Conservation (phyloP, 2,888 invertebrate genomes). For the Orchestes rusci region DNA sequence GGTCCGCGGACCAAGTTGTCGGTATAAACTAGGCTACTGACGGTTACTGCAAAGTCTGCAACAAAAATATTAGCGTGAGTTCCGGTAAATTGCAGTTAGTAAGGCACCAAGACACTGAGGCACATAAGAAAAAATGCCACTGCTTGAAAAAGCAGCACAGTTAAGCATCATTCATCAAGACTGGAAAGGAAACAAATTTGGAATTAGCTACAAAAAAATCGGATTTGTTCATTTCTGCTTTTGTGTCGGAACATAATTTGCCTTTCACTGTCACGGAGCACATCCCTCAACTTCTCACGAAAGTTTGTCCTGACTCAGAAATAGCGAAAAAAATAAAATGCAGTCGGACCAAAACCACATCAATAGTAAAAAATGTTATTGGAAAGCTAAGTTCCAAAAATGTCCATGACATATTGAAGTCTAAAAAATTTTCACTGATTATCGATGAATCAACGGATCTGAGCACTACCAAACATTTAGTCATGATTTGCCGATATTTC, state of each 20-base stretch:
- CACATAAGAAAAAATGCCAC: no score
- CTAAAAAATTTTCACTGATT: constrained; percentile 16
- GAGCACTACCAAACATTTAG: constrained; percentile 6
- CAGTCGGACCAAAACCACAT: constrained; percentile 20
- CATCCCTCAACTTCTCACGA: constrained; percentile 13
- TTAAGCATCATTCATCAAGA: no score
- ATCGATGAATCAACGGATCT: constrained; percentile 17
- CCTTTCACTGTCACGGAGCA: constrained; percentile 20
- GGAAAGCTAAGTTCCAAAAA: not conserved
- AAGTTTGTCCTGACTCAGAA: constrained; percentile 23
- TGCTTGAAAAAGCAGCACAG: no score
- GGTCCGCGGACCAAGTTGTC: no score
- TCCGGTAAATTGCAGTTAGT: no score
- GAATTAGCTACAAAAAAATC: constrained; percentile 11
- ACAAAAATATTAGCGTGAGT: no score
- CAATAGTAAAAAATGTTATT: constrained; percentile 8
- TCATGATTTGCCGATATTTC: no score
- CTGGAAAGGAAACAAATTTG: not conserved
- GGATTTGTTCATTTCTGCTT: constrained; percentile 13
- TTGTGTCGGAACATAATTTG: constrained; percentile 19
- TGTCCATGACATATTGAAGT: constrained; percentile 2
- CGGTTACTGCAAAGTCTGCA: no score
- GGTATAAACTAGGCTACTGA: no score
- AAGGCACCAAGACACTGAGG: no score
- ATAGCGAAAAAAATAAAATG: constrained; percentile 25